These are phyloP conservation scores for Palythoa grandiflora DNA, from an alignment of 92 coral and sea anemone species.

Conservation along the genomic window DNA sequence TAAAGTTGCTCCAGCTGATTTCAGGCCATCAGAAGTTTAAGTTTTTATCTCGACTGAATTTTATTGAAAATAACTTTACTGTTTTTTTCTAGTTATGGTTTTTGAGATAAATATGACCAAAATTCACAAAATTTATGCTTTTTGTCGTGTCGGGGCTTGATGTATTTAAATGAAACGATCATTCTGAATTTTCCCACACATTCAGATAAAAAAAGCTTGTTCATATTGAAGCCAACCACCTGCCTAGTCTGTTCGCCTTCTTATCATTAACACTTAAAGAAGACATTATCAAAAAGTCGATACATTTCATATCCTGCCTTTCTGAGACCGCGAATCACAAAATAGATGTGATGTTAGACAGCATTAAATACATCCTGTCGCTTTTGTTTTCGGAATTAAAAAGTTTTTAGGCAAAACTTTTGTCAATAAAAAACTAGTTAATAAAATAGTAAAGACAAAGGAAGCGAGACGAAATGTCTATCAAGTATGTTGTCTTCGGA, in stretches of 20 bases:
- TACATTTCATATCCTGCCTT: constrained; percentile 48
- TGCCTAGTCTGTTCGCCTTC: neutral
- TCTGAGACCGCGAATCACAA: constrained; percentile 18
- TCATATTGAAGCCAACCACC: constrained; percentile 19
- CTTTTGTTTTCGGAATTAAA: constrained; percentile 23
- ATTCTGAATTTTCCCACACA: constrained; percentile 34
- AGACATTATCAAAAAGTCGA: constrained; percentile 43
- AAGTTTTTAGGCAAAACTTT: constrained; percentile 11
- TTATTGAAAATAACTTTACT: neutral
- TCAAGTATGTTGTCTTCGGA: neutral
- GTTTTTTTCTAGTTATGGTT: neutral
- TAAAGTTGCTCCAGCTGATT: neutral
- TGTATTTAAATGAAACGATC: constrained; percentile 15
- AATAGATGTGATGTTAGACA: neutral
- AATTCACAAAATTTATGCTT: neutral
- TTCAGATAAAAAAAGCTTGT: neutral
- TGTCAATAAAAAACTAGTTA: neutral
- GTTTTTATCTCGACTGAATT: neutral
- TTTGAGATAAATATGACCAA: neutral
- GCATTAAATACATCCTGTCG: constrained; percentile 28
- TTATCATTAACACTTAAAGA: constrained; percentile 43
- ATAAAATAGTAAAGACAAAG: neutral
- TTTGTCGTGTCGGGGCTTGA: neutral
- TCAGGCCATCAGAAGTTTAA: neutral
- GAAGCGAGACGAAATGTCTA: neutral